These are phyloP conservation scores for Charadrius vociferus DNA, from an alignment of 2,113 vertebrate genomes.

Conservation along the genomic window DNA sequence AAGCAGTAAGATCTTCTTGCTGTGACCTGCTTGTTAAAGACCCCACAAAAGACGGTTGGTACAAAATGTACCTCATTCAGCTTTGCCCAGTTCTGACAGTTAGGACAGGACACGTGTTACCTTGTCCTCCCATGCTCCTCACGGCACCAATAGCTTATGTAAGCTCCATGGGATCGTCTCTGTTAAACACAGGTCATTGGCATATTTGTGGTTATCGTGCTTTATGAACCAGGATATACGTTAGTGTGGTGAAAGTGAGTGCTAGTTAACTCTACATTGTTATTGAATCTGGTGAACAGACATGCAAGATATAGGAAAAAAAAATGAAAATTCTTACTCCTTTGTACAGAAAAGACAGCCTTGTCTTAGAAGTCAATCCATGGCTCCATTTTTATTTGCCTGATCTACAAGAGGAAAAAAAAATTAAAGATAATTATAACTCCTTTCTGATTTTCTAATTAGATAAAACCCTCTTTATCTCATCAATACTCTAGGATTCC, in stretches of 20 bases:
- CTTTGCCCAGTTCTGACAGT: background rate
- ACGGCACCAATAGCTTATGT: background rate
- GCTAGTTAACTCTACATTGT: background rate
- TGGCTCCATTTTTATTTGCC: background rate
- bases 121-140: rapidly evolving
- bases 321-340: background rate
- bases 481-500: background rate
- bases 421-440: background rate
- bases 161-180: rapidly evolving
- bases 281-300: background rate
- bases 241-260: background rate
- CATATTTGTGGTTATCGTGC: background rate
- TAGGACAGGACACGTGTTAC: background rate
- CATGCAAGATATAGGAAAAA: background rate
- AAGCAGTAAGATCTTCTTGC: background rate
- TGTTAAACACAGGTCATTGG: background rate
- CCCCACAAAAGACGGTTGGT: background rate
- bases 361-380: background rate
- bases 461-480: background rate
- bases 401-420: background rate
- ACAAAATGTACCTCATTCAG: background rate
- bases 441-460: background rate
- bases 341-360: background rate
- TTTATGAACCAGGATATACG: background rate
- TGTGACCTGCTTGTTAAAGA: background rate